Conservation (phyloP, 2,797 vertebrate species). For the Nannoperca australis region DNA sequence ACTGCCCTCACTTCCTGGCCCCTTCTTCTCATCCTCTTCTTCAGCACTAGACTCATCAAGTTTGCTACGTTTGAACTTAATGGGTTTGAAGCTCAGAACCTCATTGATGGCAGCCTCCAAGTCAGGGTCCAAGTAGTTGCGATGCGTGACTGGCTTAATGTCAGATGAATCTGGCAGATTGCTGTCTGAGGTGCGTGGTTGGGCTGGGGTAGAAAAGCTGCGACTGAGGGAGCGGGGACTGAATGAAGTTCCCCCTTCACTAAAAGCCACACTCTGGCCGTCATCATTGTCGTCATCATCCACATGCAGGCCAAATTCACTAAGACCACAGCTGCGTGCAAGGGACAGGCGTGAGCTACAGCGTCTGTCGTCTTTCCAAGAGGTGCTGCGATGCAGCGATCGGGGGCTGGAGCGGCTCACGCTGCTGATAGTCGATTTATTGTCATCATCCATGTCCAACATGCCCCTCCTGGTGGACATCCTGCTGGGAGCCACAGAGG, state of each 20-base stretch:
- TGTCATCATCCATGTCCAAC: conserved; percentile 86
- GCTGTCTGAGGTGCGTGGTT: conserved; percentile 82
- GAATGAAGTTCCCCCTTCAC: conserved; percentile 82
- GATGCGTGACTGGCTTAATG: conserved; percentile 84
- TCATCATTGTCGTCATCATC: conserved; percentile 82
- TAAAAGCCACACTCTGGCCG: conserved; percentile 81
- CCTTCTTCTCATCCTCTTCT: conserved; percentile 74
- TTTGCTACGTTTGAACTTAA: conserved; percentile 89
- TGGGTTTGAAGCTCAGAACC: conserved; percentile 95
- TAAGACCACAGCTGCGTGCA: conserved; percentile 88
- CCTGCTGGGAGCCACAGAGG: conserved; percentile 87
- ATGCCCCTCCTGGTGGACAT: conserved; percentile 82
- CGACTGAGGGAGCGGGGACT: conserved; percentile 89
- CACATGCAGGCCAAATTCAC: conserved; percentile 84
- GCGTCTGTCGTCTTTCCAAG: conserved; percentile 87
- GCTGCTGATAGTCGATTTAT: conserved; percentile 85
- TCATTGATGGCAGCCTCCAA: conserved; percentile 97
- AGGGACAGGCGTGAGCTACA: conserved; percentile 88
- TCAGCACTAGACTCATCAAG: conserved; percentile 90
- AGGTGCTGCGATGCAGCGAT: conserved; percentile 85
- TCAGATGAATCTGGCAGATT: conserved; percentile 69
- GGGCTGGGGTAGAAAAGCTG: conserved; percentile 91
- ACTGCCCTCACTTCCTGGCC: conserved; percentile 73
- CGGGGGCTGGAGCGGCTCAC: conserved; percentile 85
- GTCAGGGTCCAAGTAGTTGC: conserved; percentile 94